Evolutionary conservation across 2,113 vertebrate genomes (phyloP).

Genomic region (Limnothrissa miodon): DNA sequence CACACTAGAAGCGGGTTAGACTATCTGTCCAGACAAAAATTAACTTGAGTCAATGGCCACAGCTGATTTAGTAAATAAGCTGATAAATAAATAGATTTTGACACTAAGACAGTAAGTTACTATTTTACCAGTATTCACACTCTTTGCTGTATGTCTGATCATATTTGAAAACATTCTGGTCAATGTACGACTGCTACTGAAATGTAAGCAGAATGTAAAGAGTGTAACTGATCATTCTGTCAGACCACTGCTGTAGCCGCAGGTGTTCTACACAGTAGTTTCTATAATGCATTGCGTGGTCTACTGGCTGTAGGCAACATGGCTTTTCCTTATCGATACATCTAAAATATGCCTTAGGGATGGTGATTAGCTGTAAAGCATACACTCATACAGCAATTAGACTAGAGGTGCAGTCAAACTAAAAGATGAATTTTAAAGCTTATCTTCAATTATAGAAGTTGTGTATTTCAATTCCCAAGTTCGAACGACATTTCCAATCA

Average conservation of each 20-base stretch:
- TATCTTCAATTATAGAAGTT: background rate
- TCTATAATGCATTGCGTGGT: slow-evolving; percentile 16
- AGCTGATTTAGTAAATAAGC: background rate
- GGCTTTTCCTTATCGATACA: background rate
- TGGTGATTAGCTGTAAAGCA: background rate
- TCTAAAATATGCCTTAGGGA: background rate
- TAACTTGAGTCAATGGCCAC: background rate
- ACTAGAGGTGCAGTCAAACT: too few relatives aligned
- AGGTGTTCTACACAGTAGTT: slow-evolving; percentile 1
- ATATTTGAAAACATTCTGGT: background rate
- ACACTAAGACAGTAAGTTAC: background rate
- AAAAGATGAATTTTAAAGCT: background rate
- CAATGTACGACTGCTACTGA: background rate
- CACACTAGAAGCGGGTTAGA: background rate
- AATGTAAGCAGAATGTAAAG: background rate
- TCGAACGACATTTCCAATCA: background rate
- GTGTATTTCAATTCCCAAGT: background rate
- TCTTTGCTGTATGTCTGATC: background rate
- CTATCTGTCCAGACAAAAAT: background rate
- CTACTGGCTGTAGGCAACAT: background rate
- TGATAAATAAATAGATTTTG: background rate
- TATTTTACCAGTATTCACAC: background rate
- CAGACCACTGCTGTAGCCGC: slow-evolving; percentile 23
- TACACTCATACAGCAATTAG: background rate
- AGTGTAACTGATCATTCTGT: slow-evolving; percentile 1